Evolutionary conservation across 2,888 invertebrate genomes (phyloP), one percentile per base, ranked within the genome.

Genomic region (Trichogramma evanescens): DNA sequence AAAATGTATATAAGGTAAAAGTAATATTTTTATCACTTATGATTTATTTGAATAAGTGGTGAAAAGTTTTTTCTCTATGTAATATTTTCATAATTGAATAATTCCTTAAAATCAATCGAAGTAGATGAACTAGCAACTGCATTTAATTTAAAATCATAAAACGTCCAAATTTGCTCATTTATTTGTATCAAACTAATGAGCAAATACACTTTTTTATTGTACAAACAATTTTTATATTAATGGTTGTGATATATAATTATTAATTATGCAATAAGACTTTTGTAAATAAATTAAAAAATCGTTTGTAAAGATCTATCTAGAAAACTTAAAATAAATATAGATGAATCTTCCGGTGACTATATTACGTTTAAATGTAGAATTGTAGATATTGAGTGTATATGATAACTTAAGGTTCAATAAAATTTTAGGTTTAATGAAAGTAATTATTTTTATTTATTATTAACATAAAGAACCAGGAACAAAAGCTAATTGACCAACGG

Each of bases 221-320:
- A 39, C 39, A 48, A 40, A 10, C 26, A 26, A 2, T 26, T 58
- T 55, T 44, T 58, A 49, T 49, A 55, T 54, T 52, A 45, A 59
- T 53, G 43, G 7, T 63, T 63, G 63, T 63, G 63, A 63, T 61
- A 61, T 13, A 45, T 58, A 50, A 61, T 56, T 58, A 49, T 55
- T 5, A 45, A 54, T 50, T 60, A 53, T 41, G 9, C 8, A 9
- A 48, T 59, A 58, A 62, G 46, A 53, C 41, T 57, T 42, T 50
- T 46, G 52, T 58, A 44, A 50, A 4, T 63, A 58, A 26, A 50
- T 46, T 9, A 43, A 45, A 50, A 6, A 48, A 49, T 45, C 42
- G 56, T 58, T 51, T 59, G 56, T 53, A 61, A 50, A 50, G 43
- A 54, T 52, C 6, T 10, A 59, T 44, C 40, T 48, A 42, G 26